A percentile compares a stretch with the other conserved stretches of the same genome.
These are phyloP conservation scores for Eledone cirrhosa DNA, from an alignment of 2,888 invertebrate species.

Conservation along the genomic window DNA sequence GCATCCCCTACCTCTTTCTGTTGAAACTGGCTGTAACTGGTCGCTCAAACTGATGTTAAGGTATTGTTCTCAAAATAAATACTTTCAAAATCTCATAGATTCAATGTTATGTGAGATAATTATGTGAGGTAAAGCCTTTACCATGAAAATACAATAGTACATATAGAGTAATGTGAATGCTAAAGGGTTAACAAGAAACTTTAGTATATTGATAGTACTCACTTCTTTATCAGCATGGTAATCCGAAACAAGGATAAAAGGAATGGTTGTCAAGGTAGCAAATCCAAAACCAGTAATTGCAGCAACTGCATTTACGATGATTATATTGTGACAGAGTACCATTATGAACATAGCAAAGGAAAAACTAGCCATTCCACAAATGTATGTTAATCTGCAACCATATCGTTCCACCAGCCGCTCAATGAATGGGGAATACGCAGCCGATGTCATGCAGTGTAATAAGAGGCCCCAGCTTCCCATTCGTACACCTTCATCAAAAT, in stretches of 20 bases:
- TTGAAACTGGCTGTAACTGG: too few species aligned
- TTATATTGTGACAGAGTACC: slow-evolving; percentile 85
- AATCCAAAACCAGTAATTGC: slow-evolving; percentile 97
- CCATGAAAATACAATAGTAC: too few species aligned
- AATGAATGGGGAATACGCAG: slow-evolving; percentile 82
- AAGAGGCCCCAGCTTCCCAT: slow-evolving; percentile 98
- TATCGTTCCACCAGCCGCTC: slow-evolving; percentile 82
- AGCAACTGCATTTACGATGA: slow-evolving; percentile 78
- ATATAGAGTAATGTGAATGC: too few species aligned
- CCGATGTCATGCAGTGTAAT: slow-evolving; percentile 80
- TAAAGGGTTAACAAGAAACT: too few species aligned
- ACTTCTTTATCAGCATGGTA: slow-evolving; percentile 92
- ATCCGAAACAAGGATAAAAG: slow-evolving; percentile 91
- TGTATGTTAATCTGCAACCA: slow-evolving; percentile 61
- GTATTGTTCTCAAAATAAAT: too few species aligned
- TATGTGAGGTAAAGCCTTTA: too few species aligned
- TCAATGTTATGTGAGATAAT: too few species aligned
- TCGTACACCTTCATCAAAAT: slow-evolving; percentile 89
- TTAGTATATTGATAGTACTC: slow-evolving; percentile 67
- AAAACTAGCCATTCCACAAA: slow-evolving; percentile 70
- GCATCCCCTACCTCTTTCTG: too few species aligned
- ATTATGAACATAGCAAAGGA: slow-evolving; percentile 81
- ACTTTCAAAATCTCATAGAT: too few species aligned
- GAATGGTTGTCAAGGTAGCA: slow-evolving; percentile 96
- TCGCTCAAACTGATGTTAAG: too few species aligned